Percentiles rank a stretch among this genome's conserved stretches.
phyloP scores from a whole-genome alignment of 2,113 vertebrate genomes.

The Bambusicola thoracicus region DNA sequence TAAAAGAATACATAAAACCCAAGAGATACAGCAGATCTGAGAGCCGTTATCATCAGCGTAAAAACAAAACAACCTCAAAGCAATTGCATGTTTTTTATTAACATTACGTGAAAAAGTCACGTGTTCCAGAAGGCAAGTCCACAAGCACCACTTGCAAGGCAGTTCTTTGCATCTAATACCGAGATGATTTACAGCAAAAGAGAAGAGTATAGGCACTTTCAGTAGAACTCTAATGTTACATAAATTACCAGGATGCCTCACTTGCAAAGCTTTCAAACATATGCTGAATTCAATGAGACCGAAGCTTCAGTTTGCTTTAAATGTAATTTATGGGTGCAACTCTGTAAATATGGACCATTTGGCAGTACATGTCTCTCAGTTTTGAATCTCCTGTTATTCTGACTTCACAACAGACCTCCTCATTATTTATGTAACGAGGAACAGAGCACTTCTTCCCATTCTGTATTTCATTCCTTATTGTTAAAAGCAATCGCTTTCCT shows the following conservation, averaged over 20 bases:
- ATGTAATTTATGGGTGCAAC: not conserved
- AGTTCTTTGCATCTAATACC: not conserved
- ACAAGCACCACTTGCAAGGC: not conserved
- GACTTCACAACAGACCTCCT: not conserved
- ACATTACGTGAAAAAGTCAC: not conserved
- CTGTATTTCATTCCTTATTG: not conserved
- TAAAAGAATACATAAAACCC: not conserved
- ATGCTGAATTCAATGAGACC: not conserved
- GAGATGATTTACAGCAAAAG: not conserved
- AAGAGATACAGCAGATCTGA: not conserved
- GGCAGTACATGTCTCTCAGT: not conserved
- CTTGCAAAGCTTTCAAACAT: not conserved
- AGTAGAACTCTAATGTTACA: not conserved
- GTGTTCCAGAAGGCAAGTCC: not conserved
- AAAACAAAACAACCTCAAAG: not conserved
- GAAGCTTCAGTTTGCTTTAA: not conserved
- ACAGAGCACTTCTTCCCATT: not conserved
- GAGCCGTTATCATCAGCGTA: not conserved
- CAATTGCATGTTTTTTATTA: not conserved
- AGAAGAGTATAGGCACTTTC: not conserved
- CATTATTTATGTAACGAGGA: not conserved
- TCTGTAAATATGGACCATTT: not conserved
- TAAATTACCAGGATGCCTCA: not conserved
- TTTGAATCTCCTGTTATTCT: not conserved
- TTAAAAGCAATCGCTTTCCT: conserved; percentile 8